These are phyloP conservation scores for Cromileptes altivelis DNA, from an alignment of 2,113 vertebrate species.

Conservation along the genomic window DNA sequence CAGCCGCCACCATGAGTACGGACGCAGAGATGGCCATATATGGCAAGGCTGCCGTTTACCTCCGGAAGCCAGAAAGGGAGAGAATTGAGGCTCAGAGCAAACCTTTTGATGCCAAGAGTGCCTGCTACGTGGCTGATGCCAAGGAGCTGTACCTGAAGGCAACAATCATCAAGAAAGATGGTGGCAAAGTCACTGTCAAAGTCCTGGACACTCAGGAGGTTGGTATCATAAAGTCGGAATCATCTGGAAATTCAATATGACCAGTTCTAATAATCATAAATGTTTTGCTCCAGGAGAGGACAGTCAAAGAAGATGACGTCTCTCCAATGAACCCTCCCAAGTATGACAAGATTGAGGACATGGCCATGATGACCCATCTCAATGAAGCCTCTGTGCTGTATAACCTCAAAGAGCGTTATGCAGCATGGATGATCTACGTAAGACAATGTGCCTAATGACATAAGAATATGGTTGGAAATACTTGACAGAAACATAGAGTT, in stretches of 20 bases:
- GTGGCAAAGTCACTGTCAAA: conserved; percentile 70
- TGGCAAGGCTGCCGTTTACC: conserved; percentile 76
- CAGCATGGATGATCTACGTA: conserved; percentile 95
- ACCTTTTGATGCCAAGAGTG: conserved; percentile 75
- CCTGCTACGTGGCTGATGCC: conserved; percentile 62
- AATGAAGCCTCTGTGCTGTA: conserved; percentile 90
- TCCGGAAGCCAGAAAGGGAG: conserved; percentile 77
- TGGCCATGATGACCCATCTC: conserved; percentile 94
- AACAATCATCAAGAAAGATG: conserved; percentile 66
- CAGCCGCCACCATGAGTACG: conserved; percentile 73
- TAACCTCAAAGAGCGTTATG: conserved; percentile 93
- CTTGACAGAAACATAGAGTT: neutral
- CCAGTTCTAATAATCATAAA: conserved; percentile 16
- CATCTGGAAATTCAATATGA: neutral
- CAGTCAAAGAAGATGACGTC: conserved; percentile 73
- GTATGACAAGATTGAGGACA: conserved; percentile 85
- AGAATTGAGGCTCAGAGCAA: conserved; percentile 73
- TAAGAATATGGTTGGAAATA: conserved; percentile 27
- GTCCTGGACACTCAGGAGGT: conserved; percentile 59
- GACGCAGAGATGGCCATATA: conserved; percentile 76
- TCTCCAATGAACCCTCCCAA: conserved; percentile 81
- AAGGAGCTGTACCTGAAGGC: conserved; percentile 75
- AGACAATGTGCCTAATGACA: conserved; percentile 56
- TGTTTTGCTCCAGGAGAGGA: conserved; percentile 62
- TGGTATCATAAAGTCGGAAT: conserved; percentile 16